Evolutionary conservation across 2,113 vertebrate species (phyloP), one percentile per base, ranked within the genome.

Genomic region (Eptatretus burgeri): DNA sequence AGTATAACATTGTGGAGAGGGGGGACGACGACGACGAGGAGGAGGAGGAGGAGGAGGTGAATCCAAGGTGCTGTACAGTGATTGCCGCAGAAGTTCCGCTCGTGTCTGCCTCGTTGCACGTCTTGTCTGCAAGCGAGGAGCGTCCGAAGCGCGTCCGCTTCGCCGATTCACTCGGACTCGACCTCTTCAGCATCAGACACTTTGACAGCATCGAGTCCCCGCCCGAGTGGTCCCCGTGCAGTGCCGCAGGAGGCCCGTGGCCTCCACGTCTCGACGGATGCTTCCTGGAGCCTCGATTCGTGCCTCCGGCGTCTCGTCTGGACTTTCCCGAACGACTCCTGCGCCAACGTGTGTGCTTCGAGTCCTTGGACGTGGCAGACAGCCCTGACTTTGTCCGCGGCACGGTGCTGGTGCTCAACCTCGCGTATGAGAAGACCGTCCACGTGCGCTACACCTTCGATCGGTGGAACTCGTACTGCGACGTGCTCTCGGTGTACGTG

Each of bases 391-490:
- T n/a, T 20, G 73, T 82, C 65, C 74, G 74, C 0, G 85, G 82
- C 5, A 74, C 77, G 1, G 76, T 83, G 63, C 72, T 71, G 10
- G 76, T 74, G 14, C 62, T 72, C n/a, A 51, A 69, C n/a, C 66
- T 69, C 17, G 67, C 71, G 1, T 52, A 64, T 10, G 67, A 64
- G 50, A 67, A 49, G 8, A 70, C 79, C 4, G 81, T 85, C 65
- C 73, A 72, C 2, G 78, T 91, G 66, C 74, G 84, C 67, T 85
- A 83, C 77, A 85, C 81, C 10, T 84, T 85, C 67, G 82, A 85
- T 66, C 76, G 80, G 64, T 87, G 84, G 84, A 75, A 76, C n/a
- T 79, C 82, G 19, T 72, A 78, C 70, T 66, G 80, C 66, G 82
- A 86, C 71, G 73, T 74, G 10, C n/a, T 11, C 11, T n/a, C 56